These are phyloP conservation scores for Phalacrocorax brasilianus DNA, from an alignment of 2,113 vertebrate genomes.

Conservation along the genomic window DNA sequence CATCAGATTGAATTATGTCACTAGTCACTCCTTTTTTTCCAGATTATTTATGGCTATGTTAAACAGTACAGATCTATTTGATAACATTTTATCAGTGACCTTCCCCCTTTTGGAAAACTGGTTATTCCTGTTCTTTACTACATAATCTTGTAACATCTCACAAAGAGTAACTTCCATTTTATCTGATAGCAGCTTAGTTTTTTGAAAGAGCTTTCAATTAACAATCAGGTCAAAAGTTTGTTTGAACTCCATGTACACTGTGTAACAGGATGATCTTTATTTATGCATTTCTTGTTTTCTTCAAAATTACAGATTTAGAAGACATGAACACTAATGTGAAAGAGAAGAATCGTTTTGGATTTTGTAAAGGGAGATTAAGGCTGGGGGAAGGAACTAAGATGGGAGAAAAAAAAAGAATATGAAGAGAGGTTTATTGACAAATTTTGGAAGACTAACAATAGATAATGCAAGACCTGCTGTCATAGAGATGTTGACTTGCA, in stretches of 20 bases:
- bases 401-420: accelerated
- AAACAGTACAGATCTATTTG: neutral
- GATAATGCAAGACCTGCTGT: neutral
- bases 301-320: neutral
- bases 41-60: neutral
- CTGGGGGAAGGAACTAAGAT: neutral
- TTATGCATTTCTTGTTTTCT: neutral
- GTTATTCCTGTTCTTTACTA: neutral
- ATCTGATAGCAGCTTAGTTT: neutral
- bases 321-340: neutral
- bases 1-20: neutral
- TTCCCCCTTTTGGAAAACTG: neutral
- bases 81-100: neutral
- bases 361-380: neutral
- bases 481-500: neutral
- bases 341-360: neutral
- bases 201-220: neutral
- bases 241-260: neutral
- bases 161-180: neutral
- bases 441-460: neutral
- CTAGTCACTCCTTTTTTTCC: neutral
- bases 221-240: neutral
- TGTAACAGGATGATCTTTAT: neutral
- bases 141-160: neutral
- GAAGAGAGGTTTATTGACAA: neutral